Percentiles rank a stretch among this genome's conserved stretches.
These are phyloP conservation scores for Sthenelais limicola DNA, from an alignment of 2,888 invertebrate genomes.

Conservation along the genomic window DNA sequence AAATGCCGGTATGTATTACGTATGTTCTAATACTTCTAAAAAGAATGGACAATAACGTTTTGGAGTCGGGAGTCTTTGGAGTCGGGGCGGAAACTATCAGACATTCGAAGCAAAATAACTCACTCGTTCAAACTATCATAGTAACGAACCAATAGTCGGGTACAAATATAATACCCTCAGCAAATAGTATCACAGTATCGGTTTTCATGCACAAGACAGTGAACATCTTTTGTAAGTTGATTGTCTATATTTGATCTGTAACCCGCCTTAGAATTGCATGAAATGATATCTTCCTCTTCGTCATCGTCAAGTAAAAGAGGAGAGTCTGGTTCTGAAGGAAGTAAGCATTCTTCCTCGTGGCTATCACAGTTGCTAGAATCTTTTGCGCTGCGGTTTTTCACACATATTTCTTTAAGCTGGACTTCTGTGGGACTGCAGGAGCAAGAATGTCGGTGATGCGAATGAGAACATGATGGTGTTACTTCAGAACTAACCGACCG, in stretches of 20 bases:
- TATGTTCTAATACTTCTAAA: too few relatives aligned
- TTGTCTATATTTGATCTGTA: neutral
- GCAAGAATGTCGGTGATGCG: neutral
- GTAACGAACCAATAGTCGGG: too few relatives aligned
- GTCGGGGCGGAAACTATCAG: too few relatives aligned
- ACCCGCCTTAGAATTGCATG: neutral
- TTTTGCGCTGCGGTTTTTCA: conserved; percentile 27
- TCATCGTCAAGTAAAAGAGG: conserved; percentile 13
- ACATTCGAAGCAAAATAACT: too few relatives aligned
- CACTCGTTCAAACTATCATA: too few relatives aligned
- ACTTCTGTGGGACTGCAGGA: conserved; percentile 16
- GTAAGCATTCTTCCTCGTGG: conserved; percentile 6
- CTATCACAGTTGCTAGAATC: conserved; percentile 11
- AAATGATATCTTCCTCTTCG: conserved; percentile 15
- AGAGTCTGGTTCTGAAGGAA: conserved; percentile 8
- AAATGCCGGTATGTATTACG: too few relatives aligned
- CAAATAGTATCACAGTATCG: conserved; percentile 31
- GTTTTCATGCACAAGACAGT: conserved; percentile 28
- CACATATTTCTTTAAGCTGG: conserved; percentile 16
- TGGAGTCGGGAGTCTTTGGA: too few relatives aligned
- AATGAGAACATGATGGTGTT: neutral
- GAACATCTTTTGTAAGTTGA: neutral
- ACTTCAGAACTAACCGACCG: neutral
- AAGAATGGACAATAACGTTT: too few relatives aligned
- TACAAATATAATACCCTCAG: too few relatives aligned